Base-by-base conservation (phyloP, 2,888 invertebrate species). In the Hemicrepidius hirtus region DNA sequence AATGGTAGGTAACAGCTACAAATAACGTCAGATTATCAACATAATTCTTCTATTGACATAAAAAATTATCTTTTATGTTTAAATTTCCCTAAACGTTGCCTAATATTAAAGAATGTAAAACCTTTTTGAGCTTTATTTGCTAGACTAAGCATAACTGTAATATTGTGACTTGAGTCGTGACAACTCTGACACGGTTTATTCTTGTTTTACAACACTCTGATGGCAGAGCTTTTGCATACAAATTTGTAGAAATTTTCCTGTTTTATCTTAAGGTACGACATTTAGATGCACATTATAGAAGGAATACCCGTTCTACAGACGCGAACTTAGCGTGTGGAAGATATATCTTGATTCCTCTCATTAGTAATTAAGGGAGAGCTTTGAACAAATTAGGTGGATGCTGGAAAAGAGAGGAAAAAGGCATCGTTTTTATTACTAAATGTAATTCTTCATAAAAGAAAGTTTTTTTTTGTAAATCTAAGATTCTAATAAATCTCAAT, bases 161-260 rank as follows among this genome's bases (percentile, higher is more conserved):
- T 72, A 68, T 55, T 68, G 72, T 68, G 72, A 72, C 67, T 72
- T 68, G 67, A 46, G 66, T 68, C 62, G 44, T 63, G 67, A 72
- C 72, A 72, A 68, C 62, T 67, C 72, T 63, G 72, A 72, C 68
- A 72, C 72, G 67, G 53, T 72, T 72, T 72, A 72, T 72, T 72
- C 74, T 74, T 71, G 71, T 71, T 73, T 72, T 75, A 75, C 69
- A 62, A 68, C 74, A 50, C 66, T 68, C 68, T 55, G 74, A 72
- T 73, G 72, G 70, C 59, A 49, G 59, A 67, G 63, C 70, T 63
- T 76, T 74, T 76, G 76, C 76, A 76, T 76, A 74, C 76, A 74
- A 76, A 76, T 76, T 73, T 73, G 63, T 50, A 70, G 68, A 74
- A 76, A 76, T 72, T 72, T 71, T 70, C 70, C 57, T 68, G 64